Evolutionary conservation across 2,888 invertebrate genomes (phyloP).

Genomic region (Oxyteleia sp.): DNA sequence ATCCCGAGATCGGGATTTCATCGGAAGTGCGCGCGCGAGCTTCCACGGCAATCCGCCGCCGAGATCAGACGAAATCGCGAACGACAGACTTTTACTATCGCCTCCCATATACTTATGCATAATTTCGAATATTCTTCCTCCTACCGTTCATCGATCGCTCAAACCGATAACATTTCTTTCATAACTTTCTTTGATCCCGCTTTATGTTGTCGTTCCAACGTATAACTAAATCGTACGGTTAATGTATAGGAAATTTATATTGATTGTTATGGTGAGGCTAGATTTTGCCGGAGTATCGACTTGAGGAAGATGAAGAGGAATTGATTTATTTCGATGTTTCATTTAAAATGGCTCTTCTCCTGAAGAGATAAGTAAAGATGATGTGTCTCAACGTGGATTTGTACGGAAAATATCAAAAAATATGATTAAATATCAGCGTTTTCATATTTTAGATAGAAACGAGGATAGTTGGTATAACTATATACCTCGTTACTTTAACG

Average conservation of each 20-base stretch:
- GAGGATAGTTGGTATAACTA: too few species aligned
- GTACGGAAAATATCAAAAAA: too few species aligned
- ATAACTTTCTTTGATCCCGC: slow-evolving; percentile 51
- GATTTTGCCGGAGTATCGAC: slow-evolving; percentile 5
- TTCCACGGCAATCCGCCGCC: slow-evolving; percentile 34
- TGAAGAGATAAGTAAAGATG: background rate
- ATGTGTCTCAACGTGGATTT: too few species aligned
- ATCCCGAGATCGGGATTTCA: slow-evolving; percentile 60
- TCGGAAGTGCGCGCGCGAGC: slow-evolving; percentile 55
- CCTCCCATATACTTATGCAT: slow-evolving; percentile 64
- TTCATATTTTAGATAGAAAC: too few species aligned
- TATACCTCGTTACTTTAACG: too few species aligned
- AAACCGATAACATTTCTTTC: slow-evolving; percentile 45
- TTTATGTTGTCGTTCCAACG: too few species aligned
- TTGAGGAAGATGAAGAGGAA: slow-evolving; percentile 3
- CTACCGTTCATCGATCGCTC: slow-evolving; percentile 31
- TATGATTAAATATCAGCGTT: too few species aligned
- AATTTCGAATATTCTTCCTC: slow-evolving; percentile 57
- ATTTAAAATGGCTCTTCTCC: slow-evolving; percentile 10
- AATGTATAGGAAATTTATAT: slow-evolving; percentile 58
- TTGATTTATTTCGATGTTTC: slow-evolving; percentile 4
- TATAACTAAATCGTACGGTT: slow-evolving; percentile 64
- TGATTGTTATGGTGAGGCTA: slow-evolving; percentile 50
- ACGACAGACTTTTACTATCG: slow-evolving; percentile 68
- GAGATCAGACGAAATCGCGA: slow-evolving; percentile 66